Conservation (phyloP, 2,888 invertebrate species). For the Xanthorhoe spadicearia region DNA sequence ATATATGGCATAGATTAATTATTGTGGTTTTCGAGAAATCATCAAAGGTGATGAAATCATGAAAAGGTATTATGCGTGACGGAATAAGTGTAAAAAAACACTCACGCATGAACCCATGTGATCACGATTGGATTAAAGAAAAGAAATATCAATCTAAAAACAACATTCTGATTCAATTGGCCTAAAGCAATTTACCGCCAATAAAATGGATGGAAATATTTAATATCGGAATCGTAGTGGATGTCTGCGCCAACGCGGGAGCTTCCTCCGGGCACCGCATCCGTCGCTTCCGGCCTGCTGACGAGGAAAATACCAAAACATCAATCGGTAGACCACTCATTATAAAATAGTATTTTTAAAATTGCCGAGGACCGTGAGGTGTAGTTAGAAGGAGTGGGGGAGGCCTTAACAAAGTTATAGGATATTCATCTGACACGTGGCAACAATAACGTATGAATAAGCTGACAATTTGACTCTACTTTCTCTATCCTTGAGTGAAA, state of each 20-base stretch:
- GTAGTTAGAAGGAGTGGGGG: no score
- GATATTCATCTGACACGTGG: conserved; percentile 46
- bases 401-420: conserved; percentile 18
- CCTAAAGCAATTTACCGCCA: conserved; percentile 29
- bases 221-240: conserved; percentile 44
- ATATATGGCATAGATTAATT: no score
- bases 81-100: no score
- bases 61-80: no score
- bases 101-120: background rate
- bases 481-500: conserved; percentile 32
- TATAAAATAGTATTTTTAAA: conserved; percentile 2
- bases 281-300: conserved; percentile 52
- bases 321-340: conserved; percentile 4
- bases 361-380: no score
- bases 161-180: conserved; percentile 17
- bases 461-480: conserved; percentile 36
- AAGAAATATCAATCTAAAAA: conserved; percentile 1
- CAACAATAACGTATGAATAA: conserved; percentile 44
- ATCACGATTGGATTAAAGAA: background rate
- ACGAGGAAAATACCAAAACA: conserved; percentile 17
- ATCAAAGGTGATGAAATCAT: no score
- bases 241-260: conserved; percentile 48
- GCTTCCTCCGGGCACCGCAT: conserved; percentile 56
- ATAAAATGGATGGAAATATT: conserved; percentile 34
- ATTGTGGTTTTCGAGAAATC: no score